These are phyloP conservation scores for Gulo gulo DNA, from an alignment of 2,113 vertebrate genomes.

Conservation along the genomic window DNA sequence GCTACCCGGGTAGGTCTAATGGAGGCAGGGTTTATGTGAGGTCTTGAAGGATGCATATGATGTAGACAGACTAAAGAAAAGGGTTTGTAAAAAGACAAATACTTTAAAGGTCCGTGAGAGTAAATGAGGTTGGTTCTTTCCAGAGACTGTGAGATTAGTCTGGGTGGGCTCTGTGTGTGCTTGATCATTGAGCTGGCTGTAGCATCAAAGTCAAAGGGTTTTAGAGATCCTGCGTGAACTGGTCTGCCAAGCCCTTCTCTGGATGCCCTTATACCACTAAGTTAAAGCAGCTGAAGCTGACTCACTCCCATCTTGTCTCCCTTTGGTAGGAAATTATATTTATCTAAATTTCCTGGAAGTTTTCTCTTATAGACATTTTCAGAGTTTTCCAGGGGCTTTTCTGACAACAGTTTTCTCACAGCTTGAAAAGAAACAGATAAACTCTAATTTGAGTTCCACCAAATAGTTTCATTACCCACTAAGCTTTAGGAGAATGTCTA, in stretches of 20 bases:
- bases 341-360: neutral
- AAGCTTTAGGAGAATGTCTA: neutral
- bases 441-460: neutral
- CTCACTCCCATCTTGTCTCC: rapidly evolving
- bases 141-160: neutral
- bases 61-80: neutral
- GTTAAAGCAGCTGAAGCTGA: neutral
- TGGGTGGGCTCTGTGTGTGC: neutral
- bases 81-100: neutral
- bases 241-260: neutral
- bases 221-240: neutral
- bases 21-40: neutral
- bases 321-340: neutral
- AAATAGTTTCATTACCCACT: neutral
- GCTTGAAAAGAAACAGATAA: neutral
- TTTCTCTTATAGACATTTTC: neutral
- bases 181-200: neutral
- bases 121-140: neutral
- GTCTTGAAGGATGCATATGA: neutral
- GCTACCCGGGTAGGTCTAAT: neutral
- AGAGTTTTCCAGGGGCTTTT: neutral
- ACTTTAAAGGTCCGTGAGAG: neutral
- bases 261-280: too few relatives aligned
- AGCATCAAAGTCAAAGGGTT: neutral
- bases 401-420: neutral